A percentile compares a stretch with the other conserved stretches of the same genome.
Conservation (phyloP, 2,113 vertebrate genomes). For the Anseranas semipalmata region DNA sequence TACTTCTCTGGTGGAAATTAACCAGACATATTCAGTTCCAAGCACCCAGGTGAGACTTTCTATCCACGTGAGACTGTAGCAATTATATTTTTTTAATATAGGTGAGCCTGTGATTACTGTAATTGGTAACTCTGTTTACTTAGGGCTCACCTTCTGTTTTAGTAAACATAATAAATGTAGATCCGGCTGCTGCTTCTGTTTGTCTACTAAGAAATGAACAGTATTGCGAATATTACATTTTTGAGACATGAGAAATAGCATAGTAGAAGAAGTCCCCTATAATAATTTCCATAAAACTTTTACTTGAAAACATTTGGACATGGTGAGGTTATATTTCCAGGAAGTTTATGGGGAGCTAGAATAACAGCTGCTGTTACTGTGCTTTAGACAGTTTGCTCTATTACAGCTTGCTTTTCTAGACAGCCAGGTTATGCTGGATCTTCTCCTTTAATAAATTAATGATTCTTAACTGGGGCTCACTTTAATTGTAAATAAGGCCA, state of each 20-base stretch:
- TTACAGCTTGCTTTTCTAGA: constrained; percentile 1
- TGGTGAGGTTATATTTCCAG: background rate
- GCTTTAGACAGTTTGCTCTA: background rate
- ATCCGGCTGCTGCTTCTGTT: background rate
- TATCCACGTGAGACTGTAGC: background rate
- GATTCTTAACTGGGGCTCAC: background rate
- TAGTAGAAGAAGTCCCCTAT: background rate
- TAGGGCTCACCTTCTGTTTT: background rate
- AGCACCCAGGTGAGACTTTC: constrained; percentile 83
- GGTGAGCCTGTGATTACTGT: background rate
- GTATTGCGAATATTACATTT: background rate
- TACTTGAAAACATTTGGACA: background rate
- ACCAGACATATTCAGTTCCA: constrained; percentile 81
- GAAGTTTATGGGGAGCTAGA: background rate
- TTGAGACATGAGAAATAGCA: background rate
- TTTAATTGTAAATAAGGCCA: background rate
- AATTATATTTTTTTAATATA: background rate
- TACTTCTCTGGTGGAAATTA: constrained; percentile 86
- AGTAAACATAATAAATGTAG: background rate
- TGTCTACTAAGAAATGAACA: background rate
- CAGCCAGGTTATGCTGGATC: background rate
- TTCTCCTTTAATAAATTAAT: background rate
- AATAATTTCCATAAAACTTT: background rate
- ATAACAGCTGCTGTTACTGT: background rate
- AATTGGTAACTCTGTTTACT: background rate